Percentiles rank a stretch among this genome's conserved stretches.
phyloP scores from a whole-genome alignment of 64 coral and sea anemone genomes.

The Astreopora myriophthalma region DNA sequence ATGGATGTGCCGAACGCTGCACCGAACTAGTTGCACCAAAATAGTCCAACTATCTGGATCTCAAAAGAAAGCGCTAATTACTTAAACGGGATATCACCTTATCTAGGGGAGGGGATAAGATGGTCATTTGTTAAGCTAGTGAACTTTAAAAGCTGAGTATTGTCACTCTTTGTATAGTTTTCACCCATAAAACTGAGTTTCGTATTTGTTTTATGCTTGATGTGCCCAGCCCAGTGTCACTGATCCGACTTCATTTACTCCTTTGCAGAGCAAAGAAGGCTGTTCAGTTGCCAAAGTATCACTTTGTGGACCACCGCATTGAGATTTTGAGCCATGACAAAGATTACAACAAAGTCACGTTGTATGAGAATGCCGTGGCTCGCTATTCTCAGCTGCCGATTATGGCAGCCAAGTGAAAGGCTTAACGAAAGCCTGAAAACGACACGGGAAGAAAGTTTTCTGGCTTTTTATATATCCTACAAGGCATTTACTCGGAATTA shows the following conservation, averaged over 20 bases:
- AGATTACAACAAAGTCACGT: neutral
- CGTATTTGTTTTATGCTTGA: too few species aligned
- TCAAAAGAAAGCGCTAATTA: too few species aligned
- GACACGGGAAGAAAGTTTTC: neutral
- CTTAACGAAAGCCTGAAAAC: neutral
- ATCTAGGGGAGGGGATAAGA: too few species aligned
- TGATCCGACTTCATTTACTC: neutral
- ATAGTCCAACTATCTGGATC: too few species aligned
- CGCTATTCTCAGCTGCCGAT: neutral
- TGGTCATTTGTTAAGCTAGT: too few species aligned
- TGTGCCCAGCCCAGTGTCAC: too few species aligned
- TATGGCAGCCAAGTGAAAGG: neutral
- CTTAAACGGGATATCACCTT: too few species aligned
- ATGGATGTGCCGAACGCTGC: too few species aligned
- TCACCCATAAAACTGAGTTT: too few species aligned
- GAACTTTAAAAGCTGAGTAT: too few species aligned
- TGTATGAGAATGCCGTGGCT: neutral
- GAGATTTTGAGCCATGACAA: neutral
- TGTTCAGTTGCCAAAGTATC: neutral
- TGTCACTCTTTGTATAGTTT: too few species aligned
- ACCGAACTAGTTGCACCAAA: too few species aligned
- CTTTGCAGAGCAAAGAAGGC: neutral
- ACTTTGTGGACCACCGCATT: neutral
- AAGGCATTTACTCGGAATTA: neutral
- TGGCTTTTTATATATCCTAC: neutral